phyloP scores from a whole-genome alignment of 2,113 vertebrate genomes.

The Toxotes chatareus region DNA sequence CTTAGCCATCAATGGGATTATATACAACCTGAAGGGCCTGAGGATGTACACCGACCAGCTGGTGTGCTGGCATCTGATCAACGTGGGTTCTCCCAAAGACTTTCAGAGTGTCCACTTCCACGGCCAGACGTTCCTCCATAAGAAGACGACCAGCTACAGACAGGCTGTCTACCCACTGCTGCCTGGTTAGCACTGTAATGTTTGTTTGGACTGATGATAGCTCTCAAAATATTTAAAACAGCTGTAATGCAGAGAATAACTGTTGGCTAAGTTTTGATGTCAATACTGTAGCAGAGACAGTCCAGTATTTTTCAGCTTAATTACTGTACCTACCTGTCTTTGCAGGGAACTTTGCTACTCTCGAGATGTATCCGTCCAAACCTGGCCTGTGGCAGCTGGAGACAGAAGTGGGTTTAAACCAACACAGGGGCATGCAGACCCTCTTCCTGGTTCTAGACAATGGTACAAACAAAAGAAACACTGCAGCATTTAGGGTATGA shows the following conservation, averaged over 20 bases:
- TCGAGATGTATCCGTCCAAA: slow-evolving; percentile 94
- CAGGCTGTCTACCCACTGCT: slow-evolving; percentile 90
- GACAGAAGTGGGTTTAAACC: slow-evolving; percentile 90
- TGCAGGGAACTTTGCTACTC: slow-evolving; percentile 90
- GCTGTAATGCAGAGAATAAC: not conserved
- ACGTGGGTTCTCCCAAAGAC: slow-evolving; percentile 91
- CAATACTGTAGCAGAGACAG: not conserved
- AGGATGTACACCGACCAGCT: slow-evolving; percentile 91
- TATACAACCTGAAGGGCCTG: slow-evolving; percentile 90
- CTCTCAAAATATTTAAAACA: too few species aligned
- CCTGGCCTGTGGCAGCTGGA: slow-evolving; percentile 94
- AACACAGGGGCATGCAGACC: slow-evolving; percentile 92
- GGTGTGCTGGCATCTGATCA: slow-evolving; percentile 91
- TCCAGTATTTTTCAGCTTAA: not conserved
- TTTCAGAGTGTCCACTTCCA: slow-evolving; percentile 94
- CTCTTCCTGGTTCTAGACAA: slow-evolving; percentile 90
- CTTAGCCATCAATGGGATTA: slow-evolving; percentile 94
- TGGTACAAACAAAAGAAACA: slow-evolving; percentile 79
- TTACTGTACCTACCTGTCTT: slow-evolving; percentile 1
- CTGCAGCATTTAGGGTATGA: not conserved
- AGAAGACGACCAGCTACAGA: slow-evolving; percentile 84
- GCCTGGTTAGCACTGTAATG: slow-evolving; percentile 84
- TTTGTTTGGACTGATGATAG: not conserved
- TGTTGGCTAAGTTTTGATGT: not conserved
- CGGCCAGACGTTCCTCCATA: slow-evolving; percentile 92